A percentile compares a stretch with the other conserved stretches of the same genome.
phyloP scores from a whole-genome alignment of 2,797 vertebrate genomes.

The Epinephelus awoara region DNA sequence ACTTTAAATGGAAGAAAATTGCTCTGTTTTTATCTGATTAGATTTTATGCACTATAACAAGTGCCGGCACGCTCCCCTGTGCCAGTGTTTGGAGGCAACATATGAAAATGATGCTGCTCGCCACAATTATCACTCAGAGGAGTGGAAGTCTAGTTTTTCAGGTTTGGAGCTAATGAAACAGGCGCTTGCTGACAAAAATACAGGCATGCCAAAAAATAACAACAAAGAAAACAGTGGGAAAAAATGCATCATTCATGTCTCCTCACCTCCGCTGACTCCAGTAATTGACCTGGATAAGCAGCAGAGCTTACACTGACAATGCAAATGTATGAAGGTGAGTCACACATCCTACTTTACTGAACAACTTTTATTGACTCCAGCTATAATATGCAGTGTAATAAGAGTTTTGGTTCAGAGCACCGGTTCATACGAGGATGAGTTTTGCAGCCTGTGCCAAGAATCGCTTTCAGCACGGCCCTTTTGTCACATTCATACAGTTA shows the following conservation, averaged over 20 bases:
- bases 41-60: not conserved
- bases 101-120: not conserved
- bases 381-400: not conserved
- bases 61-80: not conserved
- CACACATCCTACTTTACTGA: constrained; percentile 5
- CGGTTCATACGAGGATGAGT: not conserved
- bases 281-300: constrained; percentile 15
- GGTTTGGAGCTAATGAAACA: constrained; percentile 36
- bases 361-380: not conserved
- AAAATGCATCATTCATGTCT: not conserved
- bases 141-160: constrained; percentile 28
- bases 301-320: constrained; percentile 2
- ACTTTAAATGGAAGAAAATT: not conserved
- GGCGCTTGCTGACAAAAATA: not conserved
- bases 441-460: not conserved
- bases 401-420: not conserved
- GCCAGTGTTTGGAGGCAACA: not conserved
- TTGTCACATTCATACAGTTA: constrained; percentile 17
- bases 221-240: not conserved
- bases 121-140: not conserved
- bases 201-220: not conserved
- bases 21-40: not conserved
- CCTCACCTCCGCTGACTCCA: not conserved
- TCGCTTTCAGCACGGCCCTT: not conserved
- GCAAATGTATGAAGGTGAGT: constrained; percentile 5